Evolutionary conservation across 2,113 vertebrate species (phyloP).

Genomic region (Hippocampus zosterae): DNA sequence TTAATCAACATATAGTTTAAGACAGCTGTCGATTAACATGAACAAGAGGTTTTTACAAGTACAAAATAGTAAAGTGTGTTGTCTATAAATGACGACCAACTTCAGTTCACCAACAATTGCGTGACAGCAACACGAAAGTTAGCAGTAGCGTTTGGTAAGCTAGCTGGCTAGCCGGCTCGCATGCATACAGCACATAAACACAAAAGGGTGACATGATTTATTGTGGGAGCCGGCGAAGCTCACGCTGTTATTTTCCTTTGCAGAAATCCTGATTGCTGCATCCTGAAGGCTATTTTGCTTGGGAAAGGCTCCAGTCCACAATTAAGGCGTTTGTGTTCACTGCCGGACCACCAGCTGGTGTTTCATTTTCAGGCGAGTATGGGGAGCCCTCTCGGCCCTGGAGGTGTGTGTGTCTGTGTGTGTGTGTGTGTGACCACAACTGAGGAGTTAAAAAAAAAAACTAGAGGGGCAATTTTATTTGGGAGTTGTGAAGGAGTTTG

Average conservation of each 20-base stretch:
- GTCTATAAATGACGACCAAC: too few species aligned
- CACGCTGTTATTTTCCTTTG: conserved; percentile 68
- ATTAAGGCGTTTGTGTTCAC: conserved; percentile 69
- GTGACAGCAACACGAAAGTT: background rate
- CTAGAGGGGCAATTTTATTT: conserved; percentile 65
- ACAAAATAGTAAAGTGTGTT: too few species aligned
- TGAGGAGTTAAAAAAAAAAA: conserved; percentile 43
- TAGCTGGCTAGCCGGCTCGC: conserved; percentile 47
- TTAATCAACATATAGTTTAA: too few species aligned
- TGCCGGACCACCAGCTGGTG: conserved; percentile 69
- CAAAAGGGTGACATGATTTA: conserved; percentile 66
- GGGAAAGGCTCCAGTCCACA: conserved; percentile 69
- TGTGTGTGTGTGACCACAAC: conserved; percentile 3
- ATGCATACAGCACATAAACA: conserved; percentile 59
- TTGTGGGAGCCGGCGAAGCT: conserved; percentile 39
- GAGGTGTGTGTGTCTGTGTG: conserved; percentile 24
- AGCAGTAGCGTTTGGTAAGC: conserved; percentile 48
- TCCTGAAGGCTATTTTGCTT: conserved; percentile 71
- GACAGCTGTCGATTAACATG: too few species aligned
- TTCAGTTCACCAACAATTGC: too few species aligned
- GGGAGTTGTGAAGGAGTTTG: conserved; percentile 57
- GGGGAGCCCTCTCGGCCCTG: conserved; percentile 33
- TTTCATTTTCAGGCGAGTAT: conserved; percentile 51
- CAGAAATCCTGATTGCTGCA: conserved; percentile 68
- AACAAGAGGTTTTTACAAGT: background rate